Conservation (phyloP, 2,797 vertebrate genomes). For the Hybognathus amarus region DNA sequence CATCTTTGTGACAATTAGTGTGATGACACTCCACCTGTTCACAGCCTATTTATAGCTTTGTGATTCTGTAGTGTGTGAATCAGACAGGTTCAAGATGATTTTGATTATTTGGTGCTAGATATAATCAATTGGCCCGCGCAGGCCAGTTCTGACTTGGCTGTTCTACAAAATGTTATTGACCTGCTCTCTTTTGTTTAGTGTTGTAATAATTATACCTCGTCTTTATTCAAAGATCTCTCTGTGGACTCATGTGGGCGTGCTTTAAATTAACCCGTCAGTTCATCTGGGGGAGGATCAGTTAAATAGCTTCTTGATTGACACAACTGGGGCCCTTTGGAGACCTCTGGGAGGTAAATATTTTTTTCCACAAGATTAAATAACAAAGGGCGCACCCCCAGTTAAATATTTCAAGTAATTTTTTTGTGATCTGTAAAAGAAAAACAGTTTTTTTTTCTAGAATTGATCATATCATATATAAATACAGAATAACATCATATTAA, state of each 20-base stretch:
- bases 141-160: conserved; percentile 26
- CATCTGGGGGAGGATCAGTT: conserved; percentile 17
- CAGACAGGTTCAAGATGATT: conserved; percentile 15
- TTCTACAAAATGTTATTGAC: conserved; percentile 31
- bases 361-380: conserved; percentile 34
- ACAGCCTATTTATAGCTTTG: conserved; percentile 75
- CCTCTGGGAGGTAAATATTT: conserved; percentile 14
- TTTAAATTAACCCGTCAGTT: conserved; percentile 26
- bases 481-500: neutral
- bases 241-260: conserved; percentile 23
- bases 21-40: conserved; percentile 79
- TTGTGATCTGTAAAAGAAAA: neutral
- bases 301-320: conserved; percentile 27
- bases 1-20: conserved; percentile 75
- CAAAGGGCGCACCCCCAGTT: neutral
- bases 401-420: neutral
- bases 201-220: conserved; percentile 41
- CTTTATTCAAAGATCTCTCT: conserved; percentile 35
- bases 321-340: conserved; percentile 7
- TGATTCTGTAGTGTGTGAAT: conserved; percentile 64
- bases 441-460: neutral
- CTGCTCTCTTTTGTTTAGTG: conserved; percentile 29
- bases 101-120: neutral
- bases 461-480: neutral
- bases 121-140: neutral